Base-by-base conservation (phyloP, 1,140 invertebrate species). In the Melanaphis sacchari region DNA sequence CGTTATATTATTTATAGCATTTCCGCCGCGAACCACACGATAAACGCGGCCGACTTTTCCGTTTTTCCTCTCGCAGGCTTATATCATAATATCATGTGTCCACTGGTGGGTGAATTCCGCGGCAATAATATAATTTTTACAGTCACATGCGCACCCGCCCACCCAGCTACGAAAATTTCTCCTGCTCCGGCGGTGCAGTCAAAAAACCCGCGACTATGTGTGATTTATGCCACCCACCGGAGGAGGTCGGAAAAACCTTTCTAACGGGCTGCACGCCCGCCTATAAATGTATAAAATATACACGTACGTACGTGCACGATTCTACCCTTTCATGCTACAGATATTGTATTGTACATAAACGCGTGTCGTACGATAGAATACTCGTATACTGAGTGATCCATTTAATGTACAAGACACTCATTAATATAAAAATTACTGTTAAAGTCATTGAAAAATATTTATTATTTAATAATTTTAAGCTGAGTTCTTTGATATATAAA, bases 41-140 rank as follows among this genome's bases (percentile, higher is more conserved):
- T 31, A 41, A 90, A 90, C 49, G 15, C 36, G 5, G 31, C 8
- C 8, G 89, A 90, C 36, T 91, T 91, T 91, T 46, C 41, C 66
- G 66, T 82, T 91, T 91, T 76, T 49, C 26, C 41, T 3, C 38
- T 15, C 8, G 9, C 59, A 0, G 31, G 15, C 31, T 76, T 66
- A 82, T 82, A 81, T 90, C 41, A 82, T 90, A 59, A 40, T 66
- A 49, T 36, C 38, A 46, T 82, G 18, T 81, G n/a, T 36, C n/a
- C 59, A 24, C 54, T 41, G 54, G 15, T 52, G 36, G 49, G 38
- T 40, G 59, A n/a, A 81, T 36, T 43, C 36, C 40, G 66, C 9
- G 22, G 31, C 41, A 43, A 81, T 90, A 76, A 76, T 76, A 76
- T 90, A 90, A 91, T 91, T 91, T 91, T 81, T 91, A n/a, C 31